phyloP scores from a whole-genome alignment of 1,140 invertebrate species.

The Caenorhabditis tropicalis region DNA sequence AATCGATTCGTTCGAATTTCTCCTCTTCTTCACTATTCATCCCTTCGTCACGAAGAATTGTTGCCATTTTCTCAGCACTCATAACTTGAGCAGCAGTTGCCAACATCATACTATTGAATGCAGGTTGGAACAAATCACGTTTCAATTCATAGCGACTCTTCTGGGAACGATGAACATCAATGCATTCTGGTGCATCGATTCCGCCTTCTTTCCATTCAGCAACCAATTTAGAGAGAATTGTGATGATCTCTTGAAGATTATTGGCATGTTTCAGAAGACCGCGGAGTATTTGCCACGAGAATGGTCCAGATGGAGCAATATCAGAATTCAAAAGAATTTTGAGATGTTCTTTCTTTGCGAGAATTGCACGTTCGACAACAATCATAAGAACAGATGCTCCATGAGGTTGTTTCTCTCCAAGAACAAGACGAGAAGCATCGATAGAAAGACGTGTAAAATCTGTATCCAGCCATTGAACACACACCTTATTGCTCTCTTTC shows the following conservation, averaged over 20 bases:
- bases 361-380: conserved; percentile 8
- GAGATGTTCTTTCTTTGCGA: conserved; percentile 7
- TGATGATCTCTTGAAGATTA: conserved; percentile 20
- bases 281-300: conserved; percentile 32
- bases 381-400: neutral
- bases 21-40: conserved; percentile 9
- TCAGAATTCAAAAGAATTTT: conserved; percentile 37
- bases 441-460: conserved; percentile 14
- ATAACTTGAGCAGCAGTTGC: conserved; percentile 35
- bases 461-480: conserved; percentile 43
- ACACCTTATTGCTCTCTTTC: neutral
- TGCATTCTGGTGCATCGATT: neutral
- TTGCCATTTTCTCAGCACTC: conserved; percentile 39
- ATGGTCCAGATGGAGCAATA: conserved; percentile 38
- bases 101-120: conserved; percentile 7
- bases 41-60: conserved; percentile 42
- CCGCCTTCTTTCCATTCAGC: conserved; percentile 17
- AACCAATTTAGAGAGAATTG: conserved; percentile 5
- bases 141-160: conserved; percentile 13
- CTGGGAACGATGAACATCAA: neutral
- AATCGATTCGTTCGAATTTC: conserved; percentile 47
- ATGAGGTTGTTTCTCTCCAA: neutral
- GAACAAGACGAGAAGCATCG: conserved; percentile 24
- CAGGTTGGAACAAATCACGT: conserved; percentile 30
- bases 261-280: conserved; percentile 13